Evolutionary conservation across 2,113 vertebrate species (phyloP), one percentile per base, ranked within the genome.

Genomic region (Sorex fumeus): DNA sequence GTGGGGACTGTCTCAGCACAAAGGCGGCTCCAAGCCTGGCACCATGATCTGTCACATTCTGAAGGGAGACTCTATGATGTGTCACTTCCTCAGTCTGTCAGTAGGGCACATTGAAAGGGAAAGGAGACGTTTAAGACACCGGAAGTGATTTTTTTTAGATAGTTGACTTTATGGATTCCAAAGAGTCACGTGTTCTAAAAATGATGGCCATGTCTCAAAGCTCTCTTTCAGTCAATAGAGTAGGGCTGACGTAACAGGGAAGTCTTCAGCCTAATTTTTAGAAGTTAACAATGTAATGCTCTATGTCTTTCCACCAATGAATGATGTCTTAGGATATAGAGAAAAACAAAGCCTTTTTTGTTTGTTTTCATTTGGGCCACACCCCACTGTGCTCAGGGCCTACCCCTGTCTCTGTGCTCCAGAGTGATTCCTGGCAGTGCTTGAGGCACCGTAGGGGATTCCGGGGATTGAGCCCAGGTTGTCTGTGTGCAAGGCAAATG

Each of bases 41-140:
- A 23, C 64, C 85, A 67, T 43, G 23, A 1, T 34, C 81, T 86
- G 71, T 91, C 43, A 64, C 81, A 80, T 45, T 80, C 34, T 91
- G 13, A 83, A 60, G 30, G 27, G 67, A 45, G 47, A 47, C 67
- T 50, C 72, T 72, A 74, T 74, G 36, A 83, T 76, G 21, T 79
- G 87, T 70, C 67, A 60, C 27, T 78, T 86, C 36, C 30, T 18
- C 40, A 40, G 25, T 47, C 27, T 71, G 87, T 50, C 62, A 70
- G 78, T 53, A 30, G 23, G 27, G 50, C 87, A 19, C 78, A 25
- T 9, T 77, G 19, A 84, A 64, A 85, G 25, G 69, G 75, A 62
- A 27, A 79, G 27, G 12, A 40, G 25, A 53, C 69, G 62, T 84
- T 50, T 79, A 66, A 50, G 43, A 90, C 25, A 57, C 2, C 19